phyloP scores from a whole-genome alignment of 1,140 invertebrate genomes.

The Drosophila serrata region DNA sequence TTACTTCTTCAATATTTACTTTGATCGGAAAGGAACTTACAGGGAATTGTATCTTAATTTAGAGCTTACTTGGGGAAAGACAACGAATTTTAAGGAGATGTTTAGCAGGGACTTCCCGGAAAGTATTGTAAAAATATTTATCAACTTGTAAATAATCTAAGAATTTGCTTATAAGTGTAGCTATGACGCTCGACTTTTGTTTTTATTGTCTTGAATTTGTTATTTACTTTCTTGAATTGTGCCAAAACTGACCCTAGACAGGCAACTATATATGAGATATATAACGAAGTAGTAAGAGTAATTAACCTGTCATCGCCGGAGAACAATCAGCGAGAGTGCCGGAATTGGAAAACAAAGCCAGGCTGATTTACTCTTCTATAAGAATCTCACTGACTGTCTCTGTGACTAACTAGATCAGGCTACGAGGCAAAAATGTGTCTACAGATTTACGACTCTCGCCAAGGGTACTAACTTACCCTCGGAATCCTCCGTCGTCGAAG shows the following conservation, averaged over 20 bases:
- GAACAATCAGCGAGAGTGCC: conserved; percentile 67
- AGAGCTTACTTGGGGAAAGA: background rate
- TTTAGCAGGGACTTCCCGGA: conserved; percentile 40
- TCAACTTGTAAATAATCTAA: background rate
- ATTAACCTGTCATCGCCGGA: conserved; percentile 76
- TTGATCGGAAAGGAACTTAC: conserved; percentile 15
- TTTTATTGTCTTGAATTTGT: background rate
- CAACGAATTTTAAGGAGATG: background rate
- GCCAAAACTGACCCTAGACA: conserved; percentile 64
- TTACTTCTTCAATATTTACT: conserved; percentile 28
- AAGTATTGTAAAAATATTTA: background rate
- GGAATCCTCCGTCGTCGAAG: background rate
- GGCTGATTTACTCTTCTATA: conserved; percentile 22
- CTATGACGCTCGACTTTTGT: background rate
- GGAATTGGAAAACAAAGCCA: conserved; percentile 13
- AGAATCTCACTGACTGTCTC: background rate
- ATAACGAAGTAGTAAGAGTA: conserved; percentile 16
- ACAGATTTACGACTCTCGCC: conserved; percentile 73
- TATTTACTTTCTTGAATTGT: background rate
- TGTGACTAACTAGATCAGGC: conserved; percentile 48
- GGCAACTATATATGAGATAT: conserved; percentile 13
- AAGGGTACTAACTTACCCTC: conserved; percentile 23
- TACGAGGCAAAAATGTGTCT: conserved; percentile 36
- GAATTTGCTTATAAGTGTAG: background rate
- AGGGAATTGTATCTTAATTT: background rate